phyloP scores from a whole-genome alignment of 2,797 vertebrate genomes.

The Falco concolor region DNA sequence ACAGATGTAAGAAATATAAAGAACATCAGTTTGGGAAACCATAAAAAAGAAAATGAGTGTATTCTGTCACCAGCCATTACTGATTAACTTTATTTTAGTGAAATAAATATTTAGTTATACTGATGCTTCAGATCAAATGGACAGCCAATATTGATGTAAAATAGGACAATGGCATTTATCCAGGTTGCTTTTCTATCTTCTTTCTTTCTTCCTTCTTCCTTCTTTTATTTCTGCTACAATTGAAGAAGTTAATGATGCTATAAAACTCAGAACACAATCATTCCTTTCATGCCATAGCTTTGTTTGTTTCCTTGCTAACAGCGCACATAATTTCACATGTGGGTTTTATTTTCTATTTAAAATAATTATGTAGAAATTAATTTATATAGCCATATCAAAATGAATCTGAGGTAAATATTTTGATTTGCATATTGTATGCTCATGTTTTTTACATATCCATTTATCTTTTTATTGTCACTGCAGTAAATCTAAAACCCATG shows the following conservation, averaged over 20 bases:
- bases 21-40: neutral
- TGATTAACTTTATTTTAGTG: neutral
- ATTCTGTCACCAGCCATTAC: neutral
- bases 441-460: neutral
- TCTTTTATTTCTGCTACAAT: neutral
- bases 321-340: neutral
- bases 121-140: slow-evolving; percentile 8
- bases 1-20: neutral
- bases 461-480: neutral
- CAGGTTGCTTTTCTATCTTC: neutral
- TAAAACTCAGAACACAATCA: neutral
- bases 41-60: neutral
- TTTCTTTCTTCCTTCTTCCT: neutral
- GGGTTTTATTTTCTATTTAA: slow-evolving; percentile 10
- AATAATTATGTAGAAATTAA: slow-evolving; percentile 4
- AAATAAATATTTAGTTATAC: neutral
- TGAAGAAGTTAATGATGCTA: neutral
- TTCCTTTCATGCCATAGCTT: neutral
- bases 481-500: neutral
- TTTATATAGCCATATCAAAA: neutral
- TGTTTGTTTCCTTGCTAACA: neutral
- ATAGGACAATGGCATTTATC: neutral
- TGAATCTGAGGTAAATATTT: slow-evolving; percentile 7
- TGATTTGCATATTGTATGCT: neutral
- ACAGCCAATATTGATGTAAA: neutral